Percentiles rank a stretch among this genome's conserved stretches.
Conservation (phyloP, 2,797 vertebrate genomes). For the Falco peregrinus region DNA sequence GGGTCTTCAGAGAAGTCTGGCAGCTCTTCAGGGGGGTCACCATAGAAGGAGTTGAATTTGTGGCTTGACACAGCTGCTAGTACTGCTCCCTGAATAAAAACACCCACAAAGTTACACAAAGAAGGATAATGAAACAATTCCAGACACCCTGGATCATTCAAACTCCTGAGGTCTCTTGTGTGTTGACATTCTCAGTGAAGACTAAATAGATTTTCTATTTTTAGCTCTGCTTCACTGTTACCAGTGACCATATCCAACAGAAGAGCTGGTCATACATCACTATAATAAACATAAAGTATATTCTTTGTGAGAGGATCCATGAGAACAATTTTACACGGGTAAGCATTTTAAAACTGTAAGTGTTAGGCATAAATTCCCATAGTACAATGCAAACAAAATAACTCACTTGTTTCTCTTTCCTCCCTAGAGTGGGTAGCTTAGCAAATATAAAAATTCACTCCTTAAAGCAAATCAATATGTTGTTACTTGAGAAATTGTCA, state of each 20-base stretch:
- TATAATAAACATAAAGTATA: not conserved
- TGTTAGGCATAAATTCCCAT: not conserved
- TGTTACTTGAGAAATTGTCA: not conserved
- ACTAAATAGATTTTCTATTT: not conserved
- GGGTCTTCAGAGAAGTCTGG: conserved; percentile 96
- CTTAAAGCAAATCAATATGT: not conserved
- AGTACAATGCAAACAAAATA: not conserved
- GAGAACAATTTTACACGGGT: not conserved
- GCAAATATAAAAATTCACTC: not conserved
- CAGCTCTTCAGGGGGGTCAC: conserved; percentile 95
- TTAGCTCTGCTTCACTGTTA: not conserved
- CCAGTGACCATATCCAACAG: not conserved
- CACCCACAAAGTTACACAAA: conserved; percentile 50
- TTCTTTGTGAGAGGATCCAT: not conserved
- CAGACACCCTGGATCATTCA: not conserved
- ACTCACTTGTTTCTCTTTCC: not conserved
- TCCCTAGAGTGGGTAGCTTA: not conserved
- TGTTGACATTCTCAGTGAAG: not conserved
- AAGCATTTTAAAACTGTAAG: not conserved
- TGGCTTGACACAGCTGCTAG: conserved; percentile 98
- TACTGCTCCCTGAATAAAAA: conserved; percentile 89
- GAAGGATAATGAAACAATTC: not conserved
- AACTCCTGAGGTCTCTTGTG: fast-evolving
- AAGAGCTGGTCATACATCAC: not conserved
- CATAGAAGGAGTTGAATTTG: conserved; percentile 98